Percentiles rank a stretch among this genome's conserved stretches.
Evolutionary conservation across 2,797 vertebrate species (phyloP).

Genomic region (Sebastes paucispinis): DNA sequence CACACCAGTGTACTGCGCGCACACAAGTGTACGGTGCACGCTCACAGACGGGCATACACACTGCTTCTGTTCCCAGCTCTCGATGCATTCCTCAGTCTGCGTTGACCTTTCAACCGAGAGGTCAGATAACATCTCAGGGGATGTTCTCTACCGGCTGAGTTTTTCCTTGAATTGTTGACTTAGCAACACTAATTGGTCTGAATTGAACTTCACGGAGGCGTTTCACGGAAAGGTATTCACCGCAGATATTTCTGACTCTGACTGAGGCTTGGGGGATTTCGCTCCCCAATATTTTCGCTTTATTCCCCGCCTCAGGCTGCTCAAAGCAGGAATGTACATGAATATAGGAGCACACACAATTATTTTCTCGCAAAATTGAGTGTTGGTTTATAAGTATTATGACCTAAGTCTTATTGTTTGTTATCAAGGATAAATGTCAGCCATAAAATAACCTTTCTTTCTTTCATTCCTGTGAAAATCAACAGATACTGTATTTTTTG

Average conservation of each 20-base stretch:
- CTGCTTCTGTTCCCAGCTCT: conserved; percentile 38
- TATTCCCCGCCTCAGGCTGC: conserved; percentile 1
- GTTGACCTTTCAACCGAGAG: conserved; percentile 49
- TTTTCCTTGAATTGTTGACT: conserved; percentile 55
- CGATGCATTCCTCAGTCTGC: conserved; percentile 38
- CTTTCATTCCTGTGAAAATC: conserved; percentile 8
- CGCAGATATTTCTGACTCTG: conserved; percentile 51
- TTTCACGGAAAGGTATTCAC: conserved; percentile 54
- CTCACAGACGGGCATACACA: not conserved
- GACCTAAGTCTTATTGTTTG: not conserved
- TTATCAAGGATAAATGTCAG: conserved; percentile 15
- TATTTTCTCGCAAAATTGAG: not conserved
- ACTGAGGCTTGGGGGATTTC: conserved; percentile 41
- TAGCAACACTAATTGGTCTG: conserved; percentile 60
- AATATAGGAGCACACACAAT: not conserved
- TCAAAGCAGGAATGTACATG: conserved; percentile 11
- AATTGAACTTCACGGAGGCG: conserved; percentile 45
- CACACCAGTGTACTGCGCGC: not conserved
- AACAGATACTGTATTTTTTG: not conserved
- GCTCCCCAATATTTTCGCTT: conserved; percentile 39
- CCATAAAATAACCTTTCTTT: conserved; percentile 4
- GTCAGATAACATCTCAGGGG: conserved; percentile 62
- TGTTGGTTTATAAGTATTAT: not conserved
- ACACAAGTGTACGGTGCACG: not conserved
- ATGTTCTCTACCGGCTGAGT: conserved; percentile 42